Evolutionary conservation across 2,888 invertebrate species (phyloP), one percentile per base, ranked within the genome.

Genomic region (Diplazon laetatorius): DNA sequence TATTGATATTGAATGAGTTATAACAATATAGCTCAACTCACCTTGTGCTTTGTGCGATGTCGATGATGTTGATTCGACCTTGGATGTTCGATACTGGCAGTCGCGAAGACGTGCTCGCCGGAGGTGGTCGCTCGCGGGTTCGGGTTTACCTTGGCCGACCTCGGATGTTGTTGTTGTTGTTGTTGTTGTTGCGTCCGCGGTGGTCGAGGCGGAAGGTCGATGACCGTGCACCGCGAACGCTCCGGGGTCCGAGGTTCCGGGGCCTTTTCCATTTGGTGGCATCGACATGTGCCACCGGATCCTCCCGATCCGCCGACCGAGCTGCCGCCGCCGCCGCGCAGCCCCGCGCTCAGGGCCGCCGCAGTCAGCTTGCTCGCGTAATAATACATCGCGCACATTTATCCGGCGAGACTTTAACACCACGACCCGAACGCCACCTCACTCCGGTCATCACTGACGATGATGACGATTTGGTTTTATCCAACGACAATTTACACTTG

Each of bases 361-460:
- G 93, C 93, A 90, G 93, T 93, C 89, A 94, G 91, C 92, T 93
- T 94, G 92, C 94, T 94, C 88, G 94, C 94, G 92, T 94, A 94
- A 90, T 94, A 94, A 92, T 94, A 94, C 94, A 94, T 94, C 92
- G 94, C 94, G 89, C 91, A 91, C 90, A 91, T 91, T 90, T 89
- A 90, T 89, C 87, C 88, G 86, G 85, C 84, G 87, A 87, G 84
- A 89, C 87, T 88, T 90, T 88, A 89, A 89, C 89, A 88, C 88
- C 90, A 87, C 89, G 88, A 82, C 89, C 88, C 82, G 84, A 87
- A 84, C 86, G 87, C 89, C 88, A 88, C 89, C 86, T 88, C 89
- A 87, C 89, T 88, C 85, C 86, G 87, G 88, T 90, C 91, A 91
- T 90, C 88, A 90, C 90, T 90, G 88, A 89, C 83, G 86, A 77